Percentiles rank a stretch among this genome's conserved stretches.
phyloP scores from a whole-genome alignment of 2,888 invertebrate genomes.

The Disparrhopalites patrizii region DNA sequence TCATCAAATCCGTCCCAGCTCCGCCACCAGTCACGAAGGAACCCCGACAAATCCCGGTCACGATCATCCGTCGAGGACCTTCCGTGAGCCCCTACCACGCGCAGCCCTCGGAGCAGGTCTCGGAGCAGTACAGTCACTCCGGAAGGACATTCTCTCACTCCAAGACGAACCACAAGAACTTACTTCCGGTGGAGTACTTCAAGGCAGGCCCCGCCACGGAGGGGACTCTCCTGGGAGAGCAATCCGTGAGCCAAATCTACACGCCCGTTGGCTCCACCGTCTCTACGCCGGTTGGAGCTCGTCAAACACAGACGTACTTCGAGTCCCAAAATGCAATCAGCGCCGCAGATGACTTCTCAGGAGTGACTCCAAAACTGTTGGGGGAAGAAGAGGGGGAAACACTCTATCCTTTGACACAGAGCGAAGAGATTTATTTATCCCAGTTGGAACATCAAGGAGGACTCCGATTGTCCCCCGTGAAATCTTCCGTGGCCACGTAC shows the following conservation, averaged over 20 bases:
- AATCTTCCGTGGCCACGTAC: slow-evolving; percentile 36
- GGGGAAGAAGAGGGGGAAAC: neutral
- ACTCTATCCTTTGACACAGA: slow-evolving; percentile 23
- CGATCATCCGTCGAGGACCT: neutral
- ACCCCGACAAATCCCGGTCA: neutral
- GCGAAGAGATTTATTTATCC: slow-evolving; percentile 25
- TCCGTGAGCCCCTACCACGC: neutral
- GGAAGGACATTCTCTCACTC: too few relatives aligned
- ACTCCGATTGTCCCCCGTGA: slow-evolving; percentile 24
- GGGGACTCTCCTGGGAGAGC: neutral
- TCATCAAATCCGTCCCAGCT: neutral
- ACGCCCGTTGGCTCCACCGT: neutral
- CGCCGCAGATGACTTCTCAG: neutral
- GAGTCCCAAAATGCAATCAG: neutral
- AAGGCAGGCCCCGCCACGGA: slow-evolving; percentile 35
- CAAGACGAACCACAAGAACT: neutral
- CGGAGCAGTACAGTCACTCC: neutral
- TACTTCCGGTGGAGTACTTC: slow-evolving; percentile 36
- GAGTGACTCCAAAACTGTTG: neutral
- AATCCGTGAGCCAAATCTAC: neutral
- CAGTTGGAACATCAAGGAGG: slow-evolving; percentile 13
- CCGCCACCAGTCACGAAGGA: neutral
- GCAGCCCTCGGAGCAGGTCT: neutral
- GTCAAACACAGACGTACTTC: neutral
- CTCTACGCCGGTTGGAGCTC: neutral